These are phyloP conservation scores for Limosa lapponica DNA, from an alignment of 2,797 vertebrate genomes.

Conservation along the genomic window DNA sequence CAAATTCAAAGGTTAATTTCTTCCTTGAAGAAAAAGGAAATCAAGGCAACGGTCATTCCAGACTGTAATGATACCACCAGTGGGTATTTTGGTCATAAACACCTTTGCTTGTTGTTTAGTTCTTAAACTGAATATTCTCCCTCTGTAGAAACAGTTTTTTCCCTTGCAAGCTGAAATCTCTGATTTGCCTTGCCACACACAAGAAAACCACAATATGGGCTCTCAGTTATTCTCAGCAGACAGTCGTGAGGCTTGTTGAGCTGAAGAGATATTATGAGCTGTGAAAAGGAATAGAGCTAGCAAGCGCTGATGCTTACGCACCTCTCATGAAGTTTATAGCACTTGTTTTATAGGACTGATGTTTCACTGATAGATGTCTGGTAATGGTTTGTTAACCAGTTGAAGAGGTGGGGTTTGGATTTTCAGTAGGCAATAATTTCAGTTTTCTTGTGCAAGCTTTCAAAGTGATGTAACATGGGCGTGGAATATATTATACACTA, in stretches of 20 bases:
- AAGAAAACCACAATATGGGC: background rate
- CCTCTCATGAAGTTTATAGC: background rate
- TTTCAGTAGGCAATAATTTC: background rate
- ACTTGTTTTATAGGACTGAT: background rate
- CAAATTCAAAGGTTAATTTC: background rate
- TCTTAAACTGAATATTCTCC: background rate
- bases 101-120: background rate
- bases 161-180: background rate
- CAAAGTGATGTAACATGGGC: background rate
- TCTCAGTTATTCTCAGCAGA: background rate
- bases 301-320: background rate
- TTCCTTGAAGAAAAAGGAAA: background rate
- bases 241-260: background rate
- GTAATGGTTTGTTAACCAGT: background rate
- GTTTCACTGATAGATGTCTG: background rate
- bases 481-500: background rate
- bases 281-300: background rate
- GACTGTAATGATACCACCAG: background rate
- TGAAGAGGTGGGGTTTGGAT: background rate
- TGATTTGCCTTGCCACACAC: background rate
- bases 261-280: background rate
- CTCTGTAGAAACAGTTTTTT: background rate
- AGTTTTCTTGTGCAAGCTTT: background rate
- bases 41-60: background rate
- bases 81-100: background rate